phyloP scores from a whole-genome alignment of 35 echinoderm and acorn worm species.

The Patiria miniata region DNA sequence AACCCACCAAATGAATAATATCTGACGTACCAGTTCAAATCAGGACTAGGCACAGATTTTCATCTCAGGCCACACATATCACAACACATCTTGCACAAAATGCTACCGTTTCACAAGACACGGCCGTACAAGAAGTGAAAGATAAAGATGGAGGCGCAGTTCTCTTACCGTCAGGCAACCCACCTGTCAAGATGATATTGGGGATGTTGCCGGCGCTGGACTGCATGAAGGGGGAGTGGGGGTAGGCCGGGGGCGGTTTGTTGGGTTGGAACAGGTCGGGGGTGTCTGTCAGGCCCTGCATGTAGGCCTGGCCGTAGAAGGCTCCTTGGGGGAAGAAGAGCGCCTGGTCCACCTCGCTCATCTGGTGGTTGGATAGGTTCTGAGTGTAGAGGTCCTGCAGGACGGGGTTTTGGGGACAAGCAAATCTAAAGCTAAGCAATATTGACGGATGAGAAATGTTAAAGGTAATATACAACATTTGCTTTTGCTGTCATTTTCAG shows the following conservation, averaged over 20 bases:
- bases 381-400: background rate
- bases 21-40: background rate
- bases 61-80: constrained; percentile 2
- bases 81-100: background rate
- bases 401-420: background rate
- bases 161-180: constrained; percentile 22
- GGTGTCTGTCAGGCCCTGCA: constrained; percentile 32
- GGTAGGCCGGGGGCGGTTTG: constrained; percentile 85
- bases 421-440: background rate
- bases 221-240: constrained; percentile 49
- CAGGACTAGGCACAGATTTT: background rate
- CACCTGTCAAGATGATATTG: constrained; percentile 80
- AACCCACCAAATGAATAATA: too few relatives aligned
- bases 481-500: too few relatives aligned
- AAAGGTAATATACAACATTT: too few relatives aligned
- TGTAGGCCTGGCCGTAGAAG: constrained; percentile 63
- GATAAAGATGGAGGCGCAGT: background rate
- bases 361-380: background rate
- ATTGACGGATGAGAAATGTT: too few relatives aligned
- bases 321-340: constrained; percentile 14
- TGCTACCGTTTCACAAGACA: constrained; percentile 17
- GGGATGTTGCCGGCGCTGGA: constrained; percentile 62
- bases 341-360: background rate
- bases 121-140: background rate
- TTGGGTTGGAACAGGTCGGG: constrained; percentile 63